These are phyloP conservation scores for Crossoptilon crossoptilon DNA, from an alignment of 2,797 vertebrate species.

Conservation along the genomic window DNA sequence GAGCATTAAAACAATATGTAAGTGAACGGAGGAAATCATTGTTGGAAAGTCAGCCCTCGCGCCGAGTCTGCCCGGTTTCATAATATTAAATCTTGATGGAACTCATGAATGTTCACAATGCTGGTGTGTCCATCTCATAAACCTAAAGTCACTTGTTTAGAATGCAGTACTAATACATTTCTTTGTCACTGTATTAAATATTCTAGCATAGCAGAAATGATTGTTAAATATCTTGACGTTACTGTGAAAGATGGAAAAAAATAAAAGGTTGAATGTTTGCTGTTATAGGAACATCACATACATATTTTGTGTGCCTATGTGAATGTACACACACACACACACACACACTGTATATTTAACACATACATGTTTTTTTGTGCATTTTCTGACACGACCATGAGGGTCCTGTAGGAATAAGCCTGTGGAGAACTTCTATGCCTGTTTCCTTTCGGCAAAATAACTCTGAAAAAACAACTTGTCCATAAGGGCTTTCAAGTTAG, in stretches of 20 bases:
- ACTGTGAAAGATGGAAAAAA: background rate
- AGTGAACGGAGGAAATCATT: background rate
- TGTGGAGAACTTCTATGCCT: background rate
- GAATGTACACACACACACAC: too few species aligned
- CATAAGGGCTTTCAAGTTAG: background rate
- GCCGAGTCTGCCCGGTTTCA: background rate
- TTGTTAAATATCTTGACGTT: background rate
- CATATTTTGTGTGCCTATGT: background rate
- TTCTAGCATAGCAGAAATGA: background rate
- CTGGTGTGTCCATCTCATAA: background rate
- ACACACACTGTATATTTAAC: too few species aligned
- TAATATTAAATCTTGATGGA: background rate
- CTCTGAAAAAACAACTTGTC: background rate
- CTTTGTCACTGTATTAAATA: background rate
- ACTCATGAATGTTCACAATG: background rate
- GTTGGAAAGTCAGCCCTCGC: background rate
- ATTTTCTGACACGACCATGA: background rate
- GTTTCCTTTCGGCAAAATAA: background rate
- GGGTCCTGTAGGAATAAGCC: background rate
- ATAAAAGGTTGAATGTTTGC: background rate
- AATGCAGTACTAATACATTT: background rate
- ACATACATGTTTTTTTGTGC: background rate
- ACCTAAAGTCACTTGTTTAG: background rate
- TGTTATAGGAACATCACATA: constrained; percentile 19
- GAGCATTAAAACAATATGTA: background rate